Base-by-base conservation (phyloP, 2,888 invertebrate species). In the Drosophila greeni region DNA sequence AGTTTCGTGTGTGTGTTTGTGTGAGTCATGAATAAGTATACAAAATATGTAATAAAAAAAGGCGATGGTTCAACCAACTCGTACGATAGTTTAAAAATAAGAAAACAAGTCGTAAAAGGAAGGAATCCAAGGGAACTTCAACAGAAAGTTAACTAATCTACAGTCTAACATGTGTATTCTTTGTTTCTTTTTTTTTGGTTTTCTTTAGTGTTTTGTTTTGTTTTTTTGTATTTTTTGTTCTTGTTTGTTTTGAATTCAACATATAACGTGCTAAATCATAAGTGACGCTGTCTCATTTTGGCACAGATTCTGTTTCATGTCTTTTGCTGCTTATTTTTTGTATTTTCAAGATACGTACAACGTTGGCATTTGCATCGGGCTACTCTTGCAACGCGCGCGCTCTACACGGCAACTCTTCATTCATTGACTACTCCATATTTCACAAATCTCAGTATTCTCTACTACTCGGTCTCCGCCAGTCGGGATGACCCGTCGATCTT, bases 371-470 rank as follows among this genome's bases (percentile, higher is more conserved):
- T 70, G 73, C 82, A 54, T 72, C 52, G 47, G 67, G 60, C 47
- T 65, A 53, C 52, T 58, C 61, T 77, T 76, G 66, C 48, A 77
- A 77, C 69, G 65, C 56, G 47, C 81, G 82, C 69, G 76, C 62
- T 82, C 75, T 66, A 76, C 68, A 76, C 75, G 81, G 72, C 62
- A 66, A 77, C 68, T 73, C 70, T 70, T 77, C 65, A 74, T 80
- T 76, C 45, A 39, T 57, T 66, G 65, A 85, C 84, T 83, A 74
- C 72, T 84, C 84, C 85, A 84, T 61, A 60, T 83, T 84, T 67
- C 66, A 80, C 85, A 79, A 76, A 59, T 70, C 45, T 68, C 66
- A 45, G 51, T 54, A 60, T 31, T 64, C 16, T 51, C 47, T 39
- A 14, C 24, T 48, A 14, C 24, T 48, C 24, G 36, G 34, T 57